Percentiles rank a stretch among this genome's conserved stretches.
Evolutionary conservation across 2,797 vertebrate genomes (phyloP).

Genomic region (Antennarius maculatus): DNA sequence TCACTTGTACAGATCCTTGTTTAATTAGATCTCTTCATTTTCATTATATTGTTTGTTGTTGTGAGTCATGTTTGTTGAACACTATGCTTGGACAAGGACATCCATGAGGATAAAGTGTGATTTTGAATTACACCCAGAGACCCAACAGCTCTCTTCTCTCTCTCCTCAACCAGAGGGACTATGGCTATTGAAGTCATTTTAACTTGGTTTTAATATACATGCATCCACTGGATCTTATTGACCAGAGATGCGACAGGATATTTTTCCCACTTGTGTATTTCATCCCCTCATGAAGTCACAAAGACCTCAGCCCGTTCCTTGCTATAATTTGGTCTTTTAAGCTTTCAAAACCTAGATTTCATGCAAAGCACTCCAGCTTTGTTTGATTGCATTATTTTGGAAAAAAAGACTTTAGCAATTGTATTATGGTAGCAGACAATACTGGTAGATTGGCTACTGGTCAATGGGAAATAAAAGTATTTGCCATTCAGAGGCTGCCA

Average conservation of each 20-base stretch:
- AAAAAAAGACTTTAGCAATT: constrained; percentile 42
- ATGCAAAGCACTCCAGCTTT: constrained; percentile 32
- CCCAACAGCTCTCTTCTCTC: constrained; percentile 2
- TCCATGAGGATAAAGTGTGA: constrained; percentile 9
- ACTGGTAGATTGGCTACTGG: constrained; percentile 41
- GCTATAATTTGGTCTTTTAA: constrained; percentile 41
- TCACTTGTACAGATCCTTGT: constrained; percentile 15
- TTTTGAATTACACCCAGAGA: constrained; percentile 12
- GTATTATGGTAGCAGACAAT: constrained; percentile 40
- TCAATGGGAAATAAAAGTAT: constrained; percentile 50
- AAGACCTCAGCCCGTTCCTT: constrained; percentile 24
- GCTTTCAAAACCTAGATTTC: constrained; percentile 35
- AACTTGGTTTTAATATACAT: constrained; percentile 6
- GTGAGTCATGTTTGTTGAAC: too few relatives aligned
- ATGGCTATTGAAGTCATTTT: background rate
- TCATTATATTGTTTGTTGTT: too few relatives aligned
- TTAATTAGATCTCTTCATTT: constrained; percentile 9
- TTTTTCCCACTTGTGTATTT: constrained; percentile 12
- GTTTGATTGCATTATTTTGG: constrained; percentile 23
- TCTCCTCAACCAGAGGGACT: constrained; percentile 2
- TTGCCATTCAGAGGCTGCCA: constrained; percentile 46
- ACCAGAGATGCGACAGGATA: background rate
- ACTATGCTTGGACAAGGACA: constrained; percentile 14
- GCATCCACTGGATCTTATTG: constrained; percentile 16
- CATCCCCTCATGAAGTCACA: constrained; percentile 17